Base-by-base conservation (phyloP, 2,888 invertebrate species). In the Leuctra nigra region DNA sequence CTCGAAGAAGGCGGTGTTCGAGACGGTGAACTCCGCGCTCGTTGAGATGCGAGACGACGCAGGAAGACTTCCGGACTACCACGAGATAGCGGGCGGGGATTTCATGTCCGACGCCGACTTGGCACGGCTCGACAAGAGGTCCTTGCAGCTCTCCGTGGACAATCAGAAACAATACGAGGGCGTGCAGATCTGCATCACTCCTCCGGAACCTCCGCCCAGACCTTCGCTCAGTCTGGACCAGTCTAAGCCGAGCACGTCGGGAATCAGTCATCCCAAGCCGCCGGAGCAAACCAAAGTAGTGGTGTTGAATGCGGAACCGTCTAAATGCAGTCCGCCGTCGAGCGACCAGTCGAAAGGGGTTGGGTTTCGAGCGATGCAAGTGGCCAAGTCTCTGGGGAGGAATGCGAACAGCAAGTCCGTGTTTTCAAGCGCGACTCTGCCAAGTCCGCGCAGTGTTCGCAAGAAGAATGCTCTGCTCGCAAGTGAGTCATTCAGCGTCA, bases 401-500 rank as follows among this genome's bases (percentile, higher is more conserved):
- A 72, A 70, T 54, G 63, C 69, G n/a, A 38, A 44, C 22, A 36
- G 33, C 29, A 25, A 53, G 53, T 18, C n/a, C 35, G 47, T 41
- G 1, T 41, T 39, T 29, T 48, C 38, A 13, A 38, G 52, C 14
- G 50, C 44, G 4, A 56, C 46, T 25, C 25, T 59, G 11, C 56
- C 57, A 7, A 61, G 61, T 24, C 62, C 62, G 2, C 39, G 60
- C 6, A 63, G 65, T 14, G 57, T 65, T 16, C 59, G 86, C 67
- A 87, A 87, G 73, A 86, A 84, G 67, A 87, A 86, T 67, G 83
- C 83, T 22, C 76, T 87, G 29, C 73, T 87, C 29, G 83, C 86
- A 36, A 88, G 86, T 86, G 68, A 80, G 83, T 78, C 22, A 35
- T 25, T 48, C 22, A 24, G 35, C 35, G 22, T 23, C 29, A 22